These are phyloP conservation scores for Geophilus truncorum DNA, from an alignment of 2,888 invertebrate species.

Conservation along the genomic window DNA sequence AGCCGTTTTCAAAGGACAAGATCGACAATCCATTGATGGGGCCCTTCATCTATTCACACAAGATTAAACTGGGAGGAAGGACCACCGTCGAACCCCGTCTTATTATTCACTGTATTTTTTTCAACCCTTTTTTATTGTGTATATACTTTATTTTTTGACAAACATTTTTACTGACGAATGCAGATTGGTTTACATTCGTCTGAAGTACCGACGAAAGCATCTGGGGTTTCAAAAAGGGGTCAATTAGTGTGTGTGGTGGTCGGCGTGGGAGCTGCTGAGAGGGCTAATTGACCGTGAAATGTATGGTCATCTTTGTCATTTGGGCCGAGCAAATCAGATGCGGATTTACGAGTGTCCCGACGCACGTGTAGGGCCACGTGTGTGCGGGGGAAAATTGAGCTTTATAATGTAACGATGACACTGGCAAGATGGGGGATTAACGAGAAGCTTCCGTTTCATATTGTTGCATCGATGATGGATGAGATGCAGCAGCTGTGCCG, in stretches of 20 bases:
- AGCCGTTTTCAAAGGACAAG: background rate
- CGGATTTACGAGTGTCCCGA: background rate
- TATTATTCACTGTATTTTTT: background rate
- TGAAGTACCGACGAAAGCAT: background rate
- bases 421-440: background rate
- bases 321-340: background rate
- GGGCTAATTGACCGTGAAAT: background rate
- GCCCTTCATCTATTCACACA: background rate
- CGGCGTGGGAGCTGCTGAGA: background rate
- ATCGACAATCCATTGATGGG: background rate
- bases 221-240: background rate
- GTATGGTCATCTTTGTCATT: background rate
- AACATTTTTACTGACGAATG: no score
- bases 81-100: background rate
- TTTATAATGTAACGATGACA: background rate
- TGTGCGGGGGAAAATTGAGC: background rate
- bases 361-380: background rate
- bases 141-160: background rate
- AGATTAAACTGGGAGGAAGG: background rate
- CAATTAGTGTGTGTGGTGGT: background rate
- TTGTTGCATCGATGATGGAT: background rate
- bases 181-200: no score
- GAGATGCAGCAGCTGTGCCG: background rate
- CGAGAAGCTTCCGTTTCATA: background rate
- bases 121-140: background rate